Percentiles rank a stretch among this genome's conserved stretches.
Conservation (phyloP, 30 jellyfish, hydroid and myxozoan species). For the Aurelia aurita region DNA sequence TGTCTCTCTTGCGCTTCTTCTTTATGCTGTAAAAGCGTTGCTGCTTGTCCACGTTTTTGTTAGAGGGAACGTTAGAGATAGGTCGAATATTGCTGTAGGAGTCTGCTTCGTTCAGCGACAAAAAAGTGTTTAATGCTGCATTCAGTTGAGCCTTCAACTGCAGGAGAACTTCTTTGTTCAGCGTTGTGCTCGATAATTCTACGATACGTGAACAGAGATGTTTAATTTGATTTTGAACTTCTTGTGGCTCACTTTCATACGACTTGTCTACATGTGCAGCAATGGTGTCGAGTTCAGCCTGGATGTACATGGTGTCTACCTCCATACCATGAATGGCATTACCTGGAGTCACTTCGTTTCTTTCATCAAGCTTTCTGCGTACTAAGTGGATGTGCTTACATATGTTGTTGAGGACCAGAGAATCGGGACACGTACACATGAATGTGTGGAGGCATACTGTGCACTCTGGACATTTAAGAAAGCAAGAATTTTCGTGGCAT, state of each 20-base stretch:
- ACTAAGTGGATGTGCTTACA: constrained; percentile 21
- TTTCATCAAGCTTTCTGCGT: not conserved
- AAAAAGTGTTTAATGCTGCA: no score
- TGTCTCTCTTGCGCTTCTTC: no score
- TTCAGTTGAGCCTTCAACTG: no score
- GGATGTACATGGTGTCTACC: not conserved
- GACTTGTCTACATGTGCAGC: not conserved
- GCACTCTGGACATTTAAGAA: not conserved
- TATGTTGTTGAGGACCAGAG: constrained; percentile 2
- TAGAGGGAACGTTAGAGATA: no score
- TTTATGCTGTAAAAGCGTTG: no score
- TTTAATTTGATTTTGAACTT: no score
- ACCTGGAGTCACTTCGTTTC: not conserved
- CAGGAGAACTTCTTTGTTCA: no score
- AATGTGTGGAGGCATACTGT: not conserved
- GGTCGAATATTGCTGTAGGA: no score
- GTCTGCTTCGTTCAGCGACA: no score
- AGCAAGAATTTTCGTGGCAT: not conserved
- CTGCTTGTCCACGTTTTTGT: no score
- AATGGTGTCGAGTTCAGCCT: not conserved
- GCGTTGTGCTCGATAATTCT: not conserved
- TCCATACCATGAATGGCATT: constrained; percentile 2
- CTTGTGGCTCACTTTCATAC: not conserved
- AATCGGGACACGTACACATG: constrained; percentile 27
- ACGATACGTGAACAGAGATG: no score